phyloP scores from a whole-genome alignment of 2,113 vertebrate genomes.

The Thunnus maccoyii region DNA sequence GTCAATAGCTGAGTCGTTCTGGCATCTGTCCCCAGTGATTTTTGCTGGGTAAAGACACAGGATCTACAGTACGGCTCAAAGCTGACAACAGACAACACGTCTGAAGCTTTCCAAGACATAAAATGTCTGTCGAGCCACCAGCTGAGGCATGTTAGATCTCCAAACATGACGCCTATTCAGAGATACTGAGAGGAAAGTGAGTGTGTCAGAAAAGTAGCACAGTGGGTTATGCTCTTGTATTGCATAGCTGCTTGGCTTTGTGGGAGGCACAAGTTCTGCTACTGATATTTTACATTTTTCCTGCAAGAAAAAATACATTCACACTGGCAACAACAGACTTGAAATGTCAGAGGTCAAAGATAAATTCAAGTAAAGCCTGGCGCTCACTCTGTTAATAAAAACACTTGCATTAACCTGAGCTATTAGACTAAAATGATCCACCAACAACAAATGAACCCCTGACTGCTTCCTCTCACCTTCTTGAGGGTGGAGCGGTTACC shows the following conservation, averaged over 20 bases:
- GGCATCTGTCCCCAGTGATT: constrained; percentile 75
- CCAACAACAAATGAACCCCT: neutral
- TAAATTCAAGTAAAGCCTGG: neutral
- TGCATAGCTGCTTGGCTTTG: constrained; percentile 19
- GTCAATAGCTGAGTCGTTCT: constrained; percentile 78
- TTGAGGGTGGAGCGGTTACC: constrained; percentile 89
- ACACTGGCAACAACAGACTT: neutral
- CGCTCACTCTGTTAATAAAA: neutral
- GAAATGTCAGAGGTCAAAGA: constrained; percentile 7
- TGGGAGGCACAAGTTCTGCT: constrained; percentile 11
- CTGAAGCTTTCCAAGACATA: constrained; percentile 73
- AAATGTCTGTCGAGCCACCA: constrained; percentile 74
- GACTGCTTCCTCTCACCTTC: constrained; percentile 84
- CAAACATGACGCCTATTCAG: constrained; percentile 39
- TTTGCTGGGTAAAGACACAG: constrained; percentile 69
- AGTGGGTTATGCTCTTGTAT: constrained; percentile 36
- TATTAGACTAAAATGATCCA: neutral
- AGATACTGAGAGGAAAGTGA: constrained; percentile 36
- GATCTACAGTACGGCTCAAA: constrained; percentile 73
- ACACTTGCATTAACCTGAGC: neutral
- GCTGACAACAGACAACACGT: constrained; percentile 68
- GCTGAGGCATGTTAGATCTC: constrained; percentile 63
- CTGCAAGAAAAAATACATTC: neutral
- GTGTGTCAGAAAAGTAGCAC: constrained; percentile 21
- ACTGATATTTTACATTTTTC: neutral